Conservation (phyloP, 2,797 vertebrate species). For the Pipistrellus kuhlii region DNA sequence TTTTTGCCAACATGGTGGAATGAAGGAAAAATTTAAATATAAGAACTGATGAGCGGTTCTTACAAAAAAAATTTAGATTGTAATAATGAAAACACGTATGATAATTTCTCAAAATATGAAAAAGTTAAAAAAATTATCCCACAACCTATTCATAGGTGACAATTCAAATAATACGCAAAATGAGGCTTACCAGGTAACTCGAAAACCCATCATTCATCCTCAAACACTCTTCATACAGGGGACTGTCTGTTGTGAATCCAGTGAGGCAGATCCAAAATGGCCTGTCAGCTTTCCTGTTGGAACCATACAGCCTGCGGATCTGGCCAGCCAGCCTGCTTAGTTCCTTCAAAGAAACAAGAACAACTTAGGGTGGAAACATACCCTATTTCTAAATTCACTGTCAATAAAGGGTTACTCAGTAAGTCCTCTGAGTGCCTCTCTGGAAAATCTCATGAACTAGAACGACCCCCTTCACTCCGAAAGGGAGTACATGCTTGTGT, state of each 20-base stretch:
- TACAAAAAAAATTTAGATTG: not conserved
- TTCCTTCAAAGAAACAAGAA: slow-evolving; percentile 88
- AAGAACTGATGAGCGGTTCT: slow-evolving; percentile 35
- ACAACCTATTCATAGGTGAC: slow-evolving; percentile 33
- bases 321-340: slow-evolving; percentile 93
- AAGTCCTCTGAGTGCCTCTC: not conserved
- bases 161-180: not conserved
- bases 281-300: slow-evolving; percentile 90
- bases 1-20: not conserved
- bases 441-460: not conserved
- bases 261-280: slow-evolving; percentile 94
- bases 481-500: not conserved
- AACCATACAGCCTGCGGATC: slow-evolving; percentile 94
- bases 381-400: not conserved
- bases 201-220: slow-evolving; percentile 96
- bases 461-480: not conserved
- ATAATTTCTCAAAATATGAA: not conserved
- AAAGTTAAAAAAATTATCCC: not conserved
- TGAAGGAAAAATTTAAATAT: not conserved
- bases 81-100: slow-evolving; percentile 30
- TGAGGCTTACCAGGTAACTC: slow-evolving; percentile 89
- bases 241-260: slow-evolving; percentile 88
- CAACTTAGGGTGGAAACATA: not conserved
- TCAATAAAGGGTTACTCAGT: not conserved
- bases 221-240: slow-evolving; percentile 92